Percentiles rank a stretch among this genome's conserved stretches.
These are phyloP conservation scores for Arvicanthis niloticus DNA, from an alignment of 2,113 vertebrate genomes.

Conservation along the genomic window DNA sequence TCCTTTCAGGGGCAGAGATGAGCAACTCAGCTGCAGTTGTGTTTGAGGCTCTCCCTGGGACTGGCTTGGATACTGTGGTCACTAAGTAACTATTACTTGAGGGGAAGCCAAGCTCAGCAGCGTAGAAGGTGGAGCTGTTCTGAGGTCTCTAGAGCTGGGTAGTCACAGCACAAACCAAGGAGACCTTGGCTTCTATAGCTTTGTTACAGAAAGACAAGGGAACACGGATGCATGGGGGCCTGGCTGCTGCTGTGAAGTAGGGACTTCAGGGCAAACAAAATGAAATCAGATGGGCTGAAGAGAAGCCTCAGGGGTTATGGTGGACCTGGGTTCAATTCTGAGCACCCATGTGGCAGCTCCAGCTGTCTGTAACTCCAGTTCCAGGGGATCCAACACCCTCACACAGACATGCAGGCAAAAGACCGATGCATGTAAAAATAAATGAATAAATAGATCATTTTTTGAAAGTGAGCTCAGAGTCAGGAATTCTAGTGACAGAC, in stretches of 20 bases:
- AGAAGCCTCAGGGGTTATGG: background rate
- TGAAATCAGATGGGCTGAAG: background rate
- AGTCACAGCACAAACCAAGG: conserved; percentile 9
- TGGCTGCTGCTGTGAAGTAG: conserved; percentile 2
- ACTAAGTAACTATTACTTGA: conserved; percentile 21
- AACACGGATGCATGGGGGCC: background rate
- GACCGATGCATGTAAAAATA: background rate
- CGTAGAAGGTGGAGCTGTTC: background rate
- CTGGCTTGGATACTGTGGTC: background rate
- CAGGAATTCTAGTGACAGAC: background rate
- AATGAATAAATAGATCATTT: background rate
- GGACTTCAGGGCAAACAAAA: background rate
- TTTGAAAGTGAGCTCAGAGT: background rate
- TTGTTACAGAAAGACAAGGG: conserved; percentile 52
- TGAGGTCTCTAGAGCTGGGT: background rate
- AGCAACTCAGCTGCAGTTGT: background rate
- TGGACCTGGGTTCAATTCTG: background rate
- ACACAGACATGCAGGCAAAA: background rate
- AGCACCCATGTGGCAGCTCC: background rate
- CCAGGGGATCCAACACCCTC: background rate
- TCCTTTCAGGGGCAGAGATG: conserved; percentile 7
- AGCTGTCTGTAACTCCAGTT: background rate
- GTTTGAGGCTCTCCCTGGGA: conserved; percentile 2
- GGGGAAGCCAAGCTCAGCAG: conserved; percentile 1
- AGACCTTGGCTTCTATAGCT: background rate